Evolutionary conservation across 2,888 invertebrate species (phyloP), one percentile per base, ranked within the genome.

Genomic region (Shargacucullia verbasci): DNA sequence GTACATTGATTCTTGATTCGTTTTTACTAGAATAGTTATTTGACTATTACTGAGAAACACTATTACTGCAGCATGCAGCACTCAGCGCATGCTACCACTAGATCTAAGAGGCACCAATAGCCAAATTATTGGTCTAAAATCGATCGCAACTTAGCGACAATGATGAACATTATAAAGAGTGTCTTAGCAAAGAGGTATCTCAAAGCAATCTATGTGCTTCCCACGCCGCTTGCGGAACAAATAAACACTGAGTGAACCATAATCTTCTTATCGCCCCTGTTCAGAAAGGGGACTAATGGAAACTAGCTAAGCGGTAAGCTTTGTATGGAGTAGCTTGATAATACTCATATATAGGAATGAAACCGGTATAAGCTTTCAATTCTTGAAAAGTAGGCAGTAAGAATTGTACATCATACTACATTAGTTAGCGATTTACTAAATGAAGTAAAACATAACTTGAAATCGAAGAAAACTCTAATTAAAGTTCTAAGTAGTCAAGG

Each of bases 211-310:
- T 38, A 29, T 14, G 35, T 27, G 37, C 35, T 41, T n/a, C 35
- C n/a, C 27, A 40, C 48, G 27, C 25, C 10, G 15, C 45, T 33
- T 15, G n/a, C 8, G 54, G 38, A 60, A 67, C 49, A 67, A 65
- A 65, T 65, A 53, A 39, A 65, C 44, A 45, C 14, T 9, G 44
- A 60, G 53, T 49, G 13, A 38, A 13, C 53, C 43, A 46, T 62
- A 64, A 63, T 50, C 68, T 46, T 35, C 68, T 60, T 65, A 65
- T 65, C 68, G 34, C 10, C n/a, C 13, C 14, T 39, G 9, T 13
- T 15, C 60, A 43, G 29, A 6, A 29, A 29, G 29, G 9, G 8
- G 2, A 6, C 9, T 29, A 29, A 29, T 54, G 45, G 41, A 44
- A 12, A 15, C 33, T 8, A 20, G 10, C 29, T 12, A n/a, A 10